Percentiles rank a stretch among this genome's conserved stretches.
Conservation (phyloP, 2,888 invertebrate species). For the Drosophila leonis region DNA sequence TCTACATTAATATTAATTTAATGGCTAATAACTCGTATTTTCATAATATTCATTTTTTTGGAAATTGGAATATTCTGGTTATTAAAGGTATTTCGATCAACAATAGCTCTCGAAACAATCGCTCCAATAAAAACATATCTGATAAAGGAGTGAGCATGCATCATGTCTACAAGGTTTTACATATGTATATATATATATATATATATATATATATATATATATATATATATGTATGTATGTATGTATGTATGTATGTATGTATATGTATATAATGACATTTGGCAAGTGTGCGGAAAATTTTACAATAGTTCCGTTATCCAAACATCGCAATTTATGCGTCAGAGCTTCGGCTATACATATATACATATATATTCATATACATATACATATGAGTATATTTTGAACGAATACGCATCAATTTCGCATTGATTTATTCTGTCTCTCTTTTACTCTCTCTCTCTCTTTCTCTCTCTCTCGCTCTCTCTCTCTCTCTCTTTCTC, state of each 20-base stretch:
- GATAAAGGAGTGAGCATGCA: neutral
- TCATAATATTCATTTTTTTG: neutral
- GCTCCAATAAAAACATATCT: neutral
- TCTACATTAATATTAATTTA: no score
- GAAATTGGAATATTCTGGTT: no score
- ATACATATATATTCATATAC: neutral
- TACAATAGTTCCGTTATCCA: slow-evolving; percentile 51
- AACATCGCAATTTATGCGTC: slow-evolving; percentile 51
- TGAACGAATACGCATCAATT: slow-evolving; percentile 36
- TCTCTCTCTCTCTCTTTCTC: neutral
- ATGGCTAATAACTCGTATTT: neutral
- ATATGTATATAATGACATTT: neutral
- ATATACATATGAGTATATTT: slow-evolving; percentile 21
- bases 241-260: neutral
- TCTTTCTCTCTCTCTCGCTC: slow-evolving; percentile 5
- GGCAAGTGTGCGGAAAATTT: slow-evolving; percentile 1
- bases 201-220: no score
- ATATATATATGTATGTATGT: no score
- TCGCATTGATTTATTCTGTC: slow-evolving; percentile 25
- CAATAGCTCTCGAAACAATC: neutral
- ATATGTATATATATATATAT: no score
- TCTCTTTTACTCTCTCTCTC: neutral
- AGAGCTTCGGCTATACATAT: slow-evolving; percentile 31
- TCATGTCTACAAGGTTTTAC: no score
- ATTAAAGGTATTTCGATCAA: no score